Evolutionary conservation across 2,888 invertebrate genomes (phyloP), one percentile per base, ranked within the genome.

Genomic region (Erebia palarica): DNA sequence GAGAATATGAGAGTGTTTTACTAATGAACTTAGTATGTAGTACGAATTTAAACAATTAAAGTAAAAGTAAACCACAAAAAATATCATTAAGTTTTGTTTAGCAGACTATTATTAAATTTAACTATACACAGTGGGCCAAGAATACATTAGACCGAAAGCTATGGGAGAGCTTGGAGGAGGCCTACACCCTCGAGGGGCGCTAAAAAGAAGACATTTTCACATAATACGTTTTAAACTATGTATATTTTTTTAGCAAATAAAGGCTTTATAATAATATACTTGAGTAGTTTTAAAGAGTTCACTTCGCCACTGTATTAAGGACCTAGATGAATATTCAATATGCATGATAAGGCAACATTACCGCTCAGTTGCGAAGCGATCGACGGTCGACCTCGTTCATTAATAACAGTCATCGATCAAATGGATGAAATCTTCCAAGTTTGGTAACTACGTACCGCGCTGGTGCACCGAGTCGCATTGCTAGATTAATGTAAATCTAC

Each of bases 321-420:
- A 58, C 18, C 16, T 53, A 16, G 53, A 65, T 44, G 57, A 65
- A 18, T 57, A 14, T 65, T 21, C 71, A 65, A 44, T 57, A 18
- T 65, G 44, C 71, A 71, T 71, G 71, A 53, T 59, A 58, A 68
- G 65, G 68, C 42, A 68, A 59, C 68, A 68, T 71, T 68, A 70
- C 51, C 53, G 70, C 51, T 60, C 51, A 65, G 70, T 68, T 72
- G 57, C 51, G 36, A 71, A 66, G 61, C 44, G 55, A 59, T 66
- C 70, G 60, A 68, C 70, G 55, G 59, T 66, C 69, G 60, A 68
- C 70, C 73, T 65, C 65, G 64, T 65, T 70, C 68, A 70, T 73
- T 66, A 68, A 70, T 71, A 69, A 71, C 65, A 67, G 60, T 58
- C 71, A 75, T 70, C 68, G 75, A 75, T 73, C 75, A 73, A 73